A percentile compares a stretch with the other conserved stretches of the same genome.
phyloP scores from a whole-genome alignment of 2,797 vertebrate species.

The Coreius guichenoti region DNA sequence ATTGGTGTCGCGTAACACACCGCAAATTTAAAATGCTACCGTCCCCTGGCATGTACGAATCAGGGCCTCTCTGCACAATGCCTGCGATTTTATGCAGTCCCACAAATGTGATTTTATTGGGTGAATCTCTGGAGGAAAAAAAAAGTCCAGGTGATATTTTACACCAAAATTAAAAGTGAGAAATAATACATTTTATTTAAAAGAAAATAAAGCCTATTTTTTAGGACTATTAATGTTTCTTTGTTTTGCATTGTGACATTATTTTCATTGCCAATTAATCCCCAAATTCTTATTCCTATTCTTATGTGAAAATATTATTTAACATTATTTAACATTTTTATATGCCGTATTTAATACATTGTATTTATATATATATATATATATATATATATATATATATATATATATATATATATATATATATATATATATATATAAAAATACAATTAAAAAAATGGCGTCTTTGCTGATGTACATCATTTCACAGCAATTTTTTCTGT shows the following conservation, averaged over 20 bases:
- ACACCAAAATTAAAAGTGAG: not conserved
- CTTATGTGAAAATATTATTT: not conserved
- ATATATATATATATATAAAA: not conserved
- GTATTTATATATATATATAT: not conserved
- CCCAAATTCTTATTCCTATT: not conserved
- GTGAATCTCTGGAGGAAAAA: not conserved
- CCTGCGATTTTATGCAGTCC: constrained; percentile 8
- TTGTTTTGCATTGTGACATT: not conserved
- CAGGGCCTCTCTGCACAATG: constrained; percentile 19
- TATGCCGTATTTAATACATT: not conserved
- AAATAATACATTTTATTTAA: not conserved
- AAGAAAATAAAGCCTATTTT: not conserved
- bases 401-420: not conserved
- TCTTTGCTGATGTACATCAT: not conserved
- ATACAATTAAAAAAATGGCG: no score
- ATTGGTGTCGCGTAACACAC: constrained; percentile 30
- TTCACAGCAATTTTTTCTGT: not conserved
- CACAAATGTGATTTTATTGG: constrained; percentile 33
- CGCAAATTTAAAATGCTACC: not conserved
- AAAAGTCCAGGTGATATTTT: not conserved
- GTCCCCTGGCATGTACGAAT: not conserved
- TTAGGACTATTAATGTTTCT: not conserved
- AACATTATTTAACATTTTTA: not conserved
- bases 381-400: not conserved
- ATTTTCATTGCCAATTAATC: not conserved